Evolutionary conservation across 2,797 vertebrate species (phyloP).

Genomic region (Cyclura pinguis): DNA sequence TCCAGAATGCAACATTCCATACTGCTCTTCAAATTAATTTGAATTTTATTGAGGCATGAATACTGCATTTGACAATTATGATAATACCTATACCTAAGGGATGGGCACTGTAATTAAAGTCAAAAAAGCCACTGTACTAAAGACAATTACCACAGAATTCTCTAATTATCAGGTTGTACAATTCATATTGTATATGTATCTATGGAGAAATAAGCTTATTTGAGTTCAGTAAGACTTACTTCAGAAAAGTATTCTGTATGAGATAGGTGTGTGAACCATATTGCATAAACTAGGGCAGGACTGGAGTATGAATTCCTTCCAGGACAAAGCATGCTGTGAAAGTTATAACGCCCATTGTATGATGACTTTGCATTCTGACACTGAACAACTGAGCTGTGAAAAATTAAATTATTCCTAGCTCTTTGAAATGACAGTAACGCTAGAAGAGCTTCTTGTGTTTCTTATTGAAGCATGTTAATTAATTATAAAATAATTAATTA

Average conservation of each 20-base stretch:
- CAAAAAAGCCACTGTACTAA: too few relatives aligned
- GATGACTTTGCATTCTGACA: neutral
- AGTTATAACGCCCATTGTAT: constrained; percentile 57
- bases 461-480: constrained; percentile 43
- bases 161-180: neutral
- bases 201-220: too few relatives aligned
- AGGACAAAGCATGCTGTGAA: constrained; percentile 57
- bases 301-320: neutral
- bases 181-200: neutral
- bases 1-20: neutral
- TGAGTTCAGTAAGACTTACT: neutral
- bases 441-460: neutral
- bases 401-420: constrained; percentile 60
- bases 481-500: neutral
- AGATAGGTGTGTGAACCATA: neutral
- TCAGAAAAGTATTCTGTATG: neutral
- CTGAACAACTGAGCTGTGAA: constrained; percentile 40
- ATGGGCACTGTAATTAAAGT: neutral
- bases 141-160: neutral
- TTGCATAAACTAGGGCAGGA: neutral
- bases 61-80: neutral
- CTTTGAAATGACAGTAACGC: constrained; percentile 42
- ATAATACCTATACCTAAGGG: neutral
- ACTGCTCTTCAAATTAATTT: neutral
- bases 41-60: neutral